A percentile compares a stretch with the other conserved stretches of the same genome.
Conservation (phyloP, 1,140 invertebrate species). For the Oscheius sp. region DNA sequence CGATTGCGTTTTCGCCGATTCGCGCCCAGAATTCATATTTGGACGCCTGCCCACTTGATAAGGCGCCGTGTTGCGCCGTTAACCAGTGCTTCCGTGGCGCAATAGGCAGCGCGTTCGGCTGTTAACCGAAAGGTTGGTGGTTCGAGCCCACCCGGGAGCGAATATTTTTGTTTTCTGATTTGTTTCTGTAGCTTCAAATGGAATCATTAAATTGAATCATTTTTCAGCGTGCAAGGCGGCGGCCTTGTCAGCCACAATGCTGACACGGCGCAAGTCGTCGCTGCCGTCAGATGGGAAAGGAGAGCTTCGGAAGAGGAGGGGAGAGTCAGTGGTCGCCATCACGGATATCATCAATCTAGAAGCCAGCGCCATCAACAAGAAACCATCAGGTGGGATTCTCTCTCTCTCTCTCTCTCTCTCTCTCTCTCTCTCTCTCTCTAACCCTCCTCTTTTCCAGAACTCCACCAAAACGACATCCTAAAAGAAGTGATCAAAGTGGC, state of each 20-base stretch:
- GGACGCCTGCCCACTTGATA: too few species aligned
- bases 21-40: too few species aligned
- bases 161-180: conserved; percentile 13
- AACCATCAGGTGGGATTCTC: conserved; percentile 12
- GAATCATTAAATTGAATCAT: neutral
- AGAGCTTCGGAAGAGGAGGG: conserved; percentile 25
- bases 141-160: conserved; percentile 60
- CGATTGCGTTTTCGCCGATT: too few species aligned
- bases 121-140: conserved; percentile 61
- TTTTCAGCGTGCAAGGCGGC: conserved; percentile 59
- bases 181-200: neutral
- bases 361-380: conserved; percentile 25
- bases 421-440: conserved; percentile 19
- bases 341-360: conserved; percentile 39
- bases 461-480: conserved; percentile 43
- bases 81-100: conserved; percentile 38
- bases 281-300: conserved; percentile 21
- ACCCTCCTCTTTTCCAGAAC: conserved; percentile 37
- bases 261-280: conserved; percentile 50
- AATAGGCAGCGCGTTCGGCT: conserved; percentile 54
- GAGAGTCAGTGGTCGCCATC: conserved; percentile 29
- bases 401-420: conserved; percentile 26
- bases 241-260: conserved; percentile 56
- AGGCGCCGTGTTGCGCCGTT: too few species aligned
- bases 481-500: conserved; percentile 46